A percentile compares a stretch with the other conserved stretches of the same genome.
Evolutionary conservation across 2,797 vertebrate genomes (phyloP).

Genomic region (Hypotaenidia philippensis): DNA sequence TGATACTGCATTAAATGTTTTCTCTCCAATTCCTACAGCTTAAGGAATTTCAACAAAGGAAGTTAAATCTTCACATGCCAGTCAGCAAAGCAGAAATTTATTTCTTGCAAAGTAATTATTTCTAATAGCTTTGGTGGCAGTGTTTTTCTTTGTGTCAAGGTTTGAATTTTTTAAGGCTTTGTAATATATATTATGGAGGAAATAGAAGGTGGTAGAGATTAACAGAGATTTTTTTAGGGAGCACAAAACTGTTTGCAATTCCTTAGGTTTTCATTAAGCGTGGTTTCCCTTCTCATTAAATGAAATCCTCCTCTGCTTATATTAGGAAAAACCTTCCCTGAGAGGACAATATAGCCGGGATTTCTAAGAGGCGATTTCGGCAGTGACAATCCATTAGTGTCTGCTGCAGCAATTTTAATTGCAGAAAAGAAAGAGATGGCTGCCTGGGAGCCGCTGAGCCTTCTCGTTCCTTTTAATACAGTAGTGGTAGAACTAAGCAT

Average conservation of each 20-base stretch:
- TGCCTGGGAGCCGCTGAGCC: background rate
- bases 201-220: background rate
- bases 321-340: background rate
- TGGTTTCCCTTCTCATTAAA: background rate
- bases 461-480: background rate
- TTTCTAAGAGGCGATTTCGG: background rate
- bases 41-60: background rate
- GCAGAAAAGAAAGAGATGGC: background rate
- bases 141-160: background rate
- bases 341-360: background rate
- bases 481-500: background rate
- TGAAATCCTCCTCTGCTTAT: background rate
- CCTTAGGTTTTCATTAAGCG: background rate
- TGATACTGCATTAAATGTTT: background rate
- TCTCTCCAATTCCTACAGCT: background rate
- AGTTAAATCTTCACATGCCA: background rate
- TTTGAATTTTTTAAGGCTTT: background rate
- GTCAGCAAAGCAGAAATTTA: background rate
- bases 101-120: background rate
- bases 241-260: background rate
- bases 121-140: background rate
- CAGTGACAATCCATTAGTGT: background rate
- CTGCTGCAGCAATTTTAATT: conserved; percentile 30
- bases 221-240: background rate
- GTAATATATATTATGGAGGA: background rate